Percentiles rank a stretch among this genome's conserved stretches.
phyloP scores from a whole-genome alignment of 2,797 vertebrate species.

The Microctenopoma lineatum region DNA sequence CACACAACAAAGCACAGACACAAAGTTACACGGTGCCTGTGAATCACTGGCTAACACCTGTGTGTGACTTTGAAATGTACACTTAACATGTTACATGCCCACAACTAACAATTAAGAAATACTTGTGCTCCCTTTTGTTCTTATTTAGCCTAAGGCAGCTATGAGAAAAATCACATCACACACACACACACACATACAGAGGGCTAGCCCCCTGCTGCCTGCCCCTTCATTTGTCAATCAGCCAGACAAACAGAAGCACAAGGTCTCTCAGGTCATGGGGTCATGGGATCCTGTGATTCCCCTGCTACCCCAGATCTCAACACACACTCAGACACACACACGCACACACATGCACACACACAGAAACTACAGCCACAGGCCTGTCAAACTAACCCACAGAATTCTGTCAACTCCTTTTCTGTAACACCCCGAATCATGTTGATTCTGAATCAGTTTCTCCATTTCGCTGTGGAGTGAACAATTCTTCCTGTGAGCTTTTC shows the following conservation, averaged over 20 bases:
- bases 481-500: conserved; percentile 46
- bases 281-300: conserved; percentile 75
- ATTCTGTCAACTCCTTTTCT: conserved; percentile 36
- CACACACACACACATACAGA: conserved; percentile 11
- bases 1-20: conserved; percentile 38
- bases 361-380: conserved; percentile 7
- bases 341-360: neutral
- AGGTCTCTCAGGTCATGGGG: conserved; percentile 75
- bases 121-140: conserved; percentile 8
- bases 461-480: conserved; percentile 29
- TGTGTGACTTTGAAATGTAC: conserved; percentile 30
- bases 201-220: conserved; percentile 58
- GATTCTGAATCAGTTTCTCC: conserved; percentile 40
- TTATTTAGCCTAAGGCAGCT: conserved; percentile 8
- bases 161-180: neutral
- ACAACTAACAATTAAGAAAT: conserved; percentile 16
- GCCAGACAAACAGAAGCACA: conserved; percentile 83
- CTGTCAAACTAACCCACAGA: conserved; percentile 13
- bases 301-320: conserved; percentile 45
- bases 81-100: conserved; percentile 1
- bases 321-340: conserved; percentile 20
- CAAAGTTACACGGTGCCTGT: conserved; percentile 17
- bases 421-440: conserved; percentile 37
- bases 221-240: conserved; percentile 81
- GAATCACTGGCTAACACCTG: conserved; percentile 44